Evolutionary conservation across 1,140 invertebrate species (phyloP).

Genomic region (Bombus balteatus): DNA sequence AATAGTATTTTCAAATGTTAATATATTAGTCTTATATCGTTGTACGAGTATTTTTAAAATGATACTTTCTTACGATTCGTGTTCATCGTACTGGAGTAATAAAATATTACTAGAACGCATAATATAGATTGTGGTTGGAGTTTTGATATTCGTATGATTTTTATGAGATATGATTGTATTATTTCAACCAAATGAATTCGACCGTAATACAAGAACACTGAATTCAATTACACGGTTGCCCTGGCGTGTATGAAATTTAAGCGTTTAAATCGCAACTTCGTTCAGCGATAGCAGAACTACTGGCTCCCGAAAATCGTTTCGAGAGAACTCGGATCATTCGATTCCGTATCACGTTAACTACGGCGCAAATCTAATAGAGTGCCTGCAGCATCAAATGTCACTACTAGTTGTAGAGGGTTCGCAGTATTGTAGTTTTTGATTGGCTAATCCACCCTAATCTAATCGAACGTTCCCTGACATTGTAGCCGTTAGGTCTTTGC

Average conservation of each 20-base stretch:
- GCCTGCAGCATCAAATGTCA: slow-evolving; percentile 81
- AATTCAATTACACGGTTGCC: background rate
- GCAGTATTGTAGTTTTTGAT: slow-evolving; percentile 82
- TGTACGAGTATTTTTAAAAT: too few relatives aligned
- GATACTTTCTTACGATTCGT: too few relatives aligned
- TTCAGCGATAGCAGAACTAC: slow-evolving; percentile 11
- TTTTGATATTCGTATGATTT: background rate
- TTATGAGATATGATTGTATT: background rate
- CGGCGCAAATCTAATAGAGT: slow-evolving; percentile 80
- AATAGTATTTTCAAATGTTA: too few relatives aligned
- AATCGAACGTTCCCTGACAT: slow-evolving; percentile 73
- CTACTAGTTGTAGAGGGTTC: slow-evolving; percentile 73
- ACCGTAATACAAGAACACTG: background rate
- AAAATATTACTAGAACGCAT: too few relatives aligned
- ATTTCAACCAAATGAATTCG: background rate
- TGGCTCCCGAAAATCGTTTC: slow-evolving; percentile 71
- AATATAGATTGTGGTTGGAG: background rate
- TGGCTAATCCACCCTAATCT: slow-evolving; percentile 82
- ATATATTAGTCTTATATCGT: too few relatives aligned
- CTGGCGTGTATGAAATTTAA: background rate
- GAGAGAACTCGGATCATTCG: slow-evolving; percentile 77
- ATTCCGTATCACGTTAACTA: slow-evolving; percentile 80
- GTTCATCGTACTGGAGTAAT: too few relatives aligned
- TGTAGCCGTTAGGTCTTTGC: slow-evolving; percentile 40
- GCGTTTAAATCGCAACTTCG: slow-evolving; percentile 15